Evolutionary conservation across 2,797 vertebrate genomes (phyloP), one percentile per base, ranked within the genome.

Genomic region (Acipenser transmontanus): DNA sequence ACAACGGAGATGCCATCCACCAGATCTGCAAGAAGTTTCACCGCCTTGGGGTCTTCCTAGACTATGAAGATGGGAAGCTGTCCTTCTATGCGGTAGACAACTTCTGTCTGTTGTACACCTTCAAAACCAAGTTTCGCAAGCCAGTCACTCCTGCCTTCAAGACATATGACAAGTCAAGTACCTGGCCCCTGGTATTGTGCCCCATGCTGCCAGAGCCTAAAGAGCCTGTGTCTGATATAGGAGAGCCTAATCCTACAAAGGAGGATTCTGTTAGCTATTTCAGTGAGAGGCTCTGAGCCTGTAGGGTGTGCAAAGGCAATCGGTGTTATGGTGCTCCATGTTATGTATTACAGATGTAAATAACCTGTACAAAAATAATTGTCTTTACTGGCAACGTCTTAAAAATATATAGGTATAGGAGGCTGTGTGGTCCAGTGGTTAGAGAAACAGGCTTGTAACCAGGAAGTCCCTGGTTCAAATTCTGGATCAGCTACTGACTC

Each of bases 41-140:
- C n/a, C 67, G 54, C 7, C 51, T 77, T 10, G 76, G 76, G 1
- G 47, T 77, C 17, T 77, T 67, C 48, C 51, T 77, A 48, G 68
- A 77, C 54, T 70, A 57, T 7, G 63, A 66, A 60, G 74, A 73
- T 61, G 59, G 70, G 1, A 34, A 12, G 17, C 17, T 77, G 54
- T 69, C 57, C 50, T 75, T 77, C 49, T 75, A 69, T 48, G 63
- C 71, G 20, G 68, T 75, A 2, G 50, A 52, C 9, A 66, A 60
- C 1, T 64, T 66, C 7, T 6, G 1, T 7, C 12, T 63, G 2
- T 7, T 77, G 11, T 62, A 73, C 60, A 63, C 60, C 1, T 75
- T 73, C 54, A 12, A 12, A 9, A 8, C 7, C 7, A 48, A 50
- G 10, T 69, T 70, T 57, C 70, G 67, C 49, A 63, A 66, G 7